Evolutionary conservation across 2,113 vertebrate species (phyloP), one percentile per base, ranked within the genome.

Genomic region (Stigmatopora argus): DNA sequence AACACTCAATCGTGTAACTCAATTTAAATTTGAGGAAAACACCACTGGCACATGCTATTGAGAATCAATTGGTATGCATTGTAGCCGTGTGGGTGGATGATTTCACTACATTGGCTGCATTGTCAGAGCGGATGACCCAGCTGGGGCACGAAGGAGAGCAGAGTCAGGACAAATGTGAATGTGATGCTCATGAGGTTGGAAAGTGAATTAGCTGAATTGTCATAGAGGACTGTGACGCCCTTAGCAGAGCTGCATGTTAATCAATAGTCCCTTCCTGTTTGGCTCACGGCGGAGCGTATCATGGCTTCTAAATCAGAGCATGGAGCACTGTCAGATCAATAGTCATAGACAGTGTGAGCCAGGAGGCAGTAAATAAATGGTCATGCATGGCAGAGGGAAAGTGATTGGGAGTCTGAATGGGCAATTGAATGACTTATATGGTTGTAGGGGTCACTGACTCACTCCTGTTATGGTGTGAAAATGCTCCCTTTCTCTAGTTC

Each of bases 301-400:
- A 70, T 69, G 69, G 70, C 79, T 78, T 81, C 84, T 89, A 86
- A 92, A 92, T 93, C 84, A 85, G 84, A 84, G 61, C 87, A 77
- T 61, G 49, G 73, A 81, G 71, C 77, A 12, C 52, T 84, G 77
- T 73, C 73, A 85, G 87, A 93, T 92, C 91, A 83, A 89, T 92
- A 83, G 34, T 53, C 83, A 82, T 87, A 87, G 90, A 84, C 77
- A 86, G 73, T 73, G 84, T 79, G 62, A 73, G 77, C 11, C 66
- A 75, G 77, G 79, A 75, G 65, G 34, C 58, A 86, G 75, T 87
- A 89, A 86, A 92, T 81, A 70, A 82, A 0, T 62, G 74, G 85
- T 78, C 82, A 66, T 60, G 65, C 49, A 70, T 67, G 65, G 65
- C 64, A 67, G 71, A 73, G 74, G 64, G 53, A 58, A 70, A 67